A percentile compares a stretch with the other conserved stretches of the same genome.
phyloP scores from a whole-genome alignment of 1,140 invertebrate genomes.

The Drosophila jambulina region DNA sequence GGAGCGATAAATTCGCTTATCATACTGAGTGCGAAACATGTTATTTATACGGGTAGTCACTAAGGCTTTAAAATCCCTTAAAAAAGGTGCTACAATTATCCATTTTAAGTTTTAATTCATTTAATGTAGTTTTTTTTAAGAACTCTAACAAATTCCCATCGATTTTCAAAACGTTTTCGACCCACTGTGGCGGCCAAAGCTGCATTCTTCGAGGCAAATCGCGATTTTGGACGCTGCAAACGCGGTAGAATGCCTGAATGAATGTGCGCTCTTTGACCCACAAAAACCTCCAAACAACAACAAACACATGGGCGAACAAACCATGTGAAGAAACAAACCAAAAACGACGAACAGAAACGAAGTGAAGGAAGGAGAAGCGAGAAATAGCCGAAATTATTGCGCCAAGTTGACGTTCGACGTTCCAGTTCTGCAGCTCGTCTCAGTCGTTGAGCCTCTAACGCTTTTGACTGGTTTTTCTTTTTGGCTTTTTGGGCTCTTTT shows the following conservation, averaged over 20 bases:
- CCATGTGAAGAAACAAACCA: slow-evolving; percentile 16
- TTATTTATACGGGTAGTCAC: neutral
- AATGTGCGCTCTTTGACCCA: slow-evolving; percentile 55
- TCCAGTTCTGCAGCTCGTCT: slow-evolving; percentile 63
- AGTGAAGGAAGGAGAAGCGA: slow-evolving; percentile 40
- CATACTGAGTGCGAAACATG: neutral
- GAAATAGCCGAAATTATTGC: slow-evolving; percentile 64
- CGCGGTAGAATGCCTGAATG: slow-evolving; percentile 19
- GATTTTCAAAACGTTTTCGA: neutral
- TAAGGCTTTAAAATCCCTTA: too few relatives aligned
- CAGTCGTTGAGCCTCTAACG: slow-evolving; percentile 30
- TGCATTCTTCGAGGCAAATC: slow-evolving; percentile 27
- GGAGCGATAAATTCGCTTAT: too few relatives aligned
- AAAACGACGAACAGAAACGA: slow-evolving; percentile 19
- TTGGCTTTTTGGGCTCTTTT: neutral
- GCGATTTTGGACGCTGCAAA: slow-evolving; percentile 8
- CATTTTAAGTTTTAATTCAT: neutral
- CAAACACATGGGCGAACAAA: slow-evolving; percentile 8
- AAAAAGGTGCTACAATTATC: too few relatives aligned
- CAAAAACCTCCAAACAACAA: slow-evolving; percentile 26
- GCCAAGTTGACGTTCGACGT: slow-evolving; percentile 64
- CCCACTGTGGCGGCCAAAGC: slow-evolving; percentile 8
- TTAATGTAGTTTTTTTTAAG: neutral
- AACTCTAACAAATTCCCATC: neutral
- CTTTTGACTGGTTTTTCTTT: slow-evolving; percentile 61